phyloP scores from a whole-genome alignment of 1,140 invertebrate genomes.

The Frieseomelitta varia region DNA sequence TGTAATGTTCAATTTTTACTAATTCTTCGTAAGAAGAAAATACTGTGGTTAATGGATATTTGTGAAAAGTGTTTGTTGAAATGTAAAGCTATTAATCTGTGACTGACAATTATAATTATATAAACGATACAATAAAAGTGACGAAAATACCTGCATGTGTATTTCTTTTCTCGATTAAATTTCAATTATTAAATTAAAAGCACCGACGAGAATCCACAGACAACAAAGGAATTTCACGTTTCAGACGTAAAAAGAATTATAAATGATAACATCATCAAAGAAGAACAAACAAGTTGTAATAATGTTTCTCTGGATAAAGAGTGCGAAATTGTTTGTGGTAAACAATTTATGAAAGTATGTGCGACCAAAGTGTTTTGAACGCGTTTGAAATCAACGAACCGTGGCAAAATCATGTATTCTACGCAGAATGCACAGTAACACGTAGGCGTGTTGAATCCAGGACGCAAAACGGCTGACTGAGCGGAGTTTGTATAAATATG shows the following conservation, averaged over 20 bases:
- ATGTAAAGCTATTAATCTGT: too few species aligned
- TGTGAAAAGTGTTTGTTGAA: too few species aligned
- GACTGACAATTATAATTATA: too few species aligned
- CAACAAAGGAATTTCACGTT: too few species aligned
- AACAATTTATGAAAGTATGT: conserved; percentile 1
- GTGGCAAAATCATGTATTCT: background rate
- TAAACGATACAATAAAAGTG: too few species aligned
- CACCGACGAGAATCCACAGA: too few species aligned
- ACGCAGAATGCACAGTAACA: background rate
- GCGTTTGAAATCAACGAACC: background rate
- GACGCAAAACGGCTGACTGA: background rate
- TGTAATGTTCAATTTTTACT: too few species aligned
- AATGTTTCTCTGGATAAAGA: background rate
- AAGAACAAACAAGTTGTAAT: too few species aligned
- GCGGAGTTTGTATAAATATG: background rate
- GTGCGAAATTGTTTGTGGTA: background rate
- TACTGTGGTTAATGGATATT: background rate
- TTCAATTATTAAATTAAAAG: too few species aligned
- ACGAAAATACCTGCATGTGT: too few species aligned
- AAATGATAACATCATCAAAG: background rate
- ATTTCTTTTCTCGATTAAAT: too few species aligned
- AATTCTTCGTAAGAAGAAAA: background rate
- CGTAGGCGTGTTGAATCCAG: background rate
- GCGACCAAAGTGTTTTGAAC: background rate
- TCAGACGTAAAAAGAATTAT: background rate